Conservation (phyloP, 37 sponge, comb jelly and placozoan species). For the Geodia barretti region DNA sequence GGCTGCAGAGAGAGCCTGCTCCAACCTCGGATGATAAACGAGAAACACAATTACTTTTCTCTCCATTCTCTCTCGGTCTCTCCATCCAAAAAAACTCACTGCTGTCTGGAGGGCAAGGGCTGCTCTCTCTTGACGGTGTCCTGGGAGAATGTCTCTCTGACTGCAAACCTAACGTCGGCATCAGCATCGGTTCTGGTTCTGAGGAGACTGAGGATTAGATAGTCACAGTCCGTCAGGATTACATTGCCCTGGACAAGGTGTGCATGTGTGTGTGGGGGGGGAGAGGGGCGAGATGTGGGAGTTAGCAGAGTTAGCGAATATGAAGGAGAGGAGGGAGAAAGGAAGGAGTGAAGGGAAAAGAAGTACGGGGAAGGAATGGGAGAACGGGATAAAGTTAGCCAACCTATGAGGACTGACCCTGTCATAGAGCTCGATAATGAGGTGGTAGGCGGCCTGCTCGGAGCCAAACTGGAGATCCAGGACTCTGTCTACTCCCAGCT, state of each 20-base stretch:
- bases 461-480: constrained; percentile 95
- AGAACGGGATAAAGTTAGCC: not conserved
- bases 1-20: constrained; percentile 21
- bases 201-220: constrained; percentile 82
- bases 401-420: constrained; percentile 54
- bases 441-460: constrained; percentile 85
- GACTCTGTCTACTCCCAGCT: constrained; percentile 94
- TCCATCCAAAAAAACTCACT: constrained; percentile 25
- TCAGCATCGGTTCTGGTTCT: constrained; percentile 83
- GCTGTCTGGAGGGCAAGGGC: constrained; percentile 50
- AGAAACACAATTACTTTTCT: not conserved
- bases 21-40: constrained; percentile 27
- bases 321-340: not conserved
- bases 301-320: not conserved
- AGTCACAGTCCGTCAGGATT: constrained; percentile 79
- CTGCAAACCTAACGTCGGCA: constrained; percentile 83
- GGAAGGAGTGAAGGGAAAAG: not conserved
- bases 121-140: constrained; percentile 66
- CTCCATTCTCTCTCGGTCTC: no score
- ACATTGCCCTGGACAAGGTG: constrained; percentile 81
- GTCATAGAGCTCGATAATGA: constrained; percentile 96
- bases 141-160: constrained; percentile 74
- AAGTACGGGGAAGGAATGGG: not conserved
- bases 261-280: not conserved
- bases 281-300: not conserved